Evolutionary conservation across 2,797 vertebrate species (phyloP), one percentile per base, ranked within the genome.

Genomic region (Macropus fuliginosus): DNA sequence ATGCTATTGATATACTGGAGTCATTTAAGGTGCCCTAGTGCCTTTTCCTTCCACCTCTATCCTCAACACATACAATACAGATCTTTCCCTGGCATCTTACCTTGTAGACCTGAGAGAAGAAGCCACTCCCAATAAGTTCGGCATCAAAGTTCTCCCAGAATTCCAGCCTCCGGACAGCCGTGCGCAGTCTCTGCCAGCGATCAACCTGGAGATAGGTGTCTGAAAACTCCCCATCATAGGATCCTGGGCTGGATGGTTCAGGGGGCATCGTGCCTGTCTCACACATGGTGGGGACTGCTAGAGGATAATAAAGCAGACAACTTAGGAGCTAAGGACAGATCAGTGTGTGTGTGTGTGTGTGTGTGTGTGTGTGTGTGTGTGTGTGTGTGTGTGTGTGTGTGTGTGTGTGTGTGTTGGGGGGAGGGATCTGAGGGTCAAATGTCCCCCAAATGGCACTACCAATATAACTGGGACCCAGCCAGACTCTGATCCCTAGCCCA

Each of bases 81-180:
- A 50, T 28, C 81, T 56, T 91, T 81, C 40, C 74, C 27, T 81
- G 40, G 74, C 4, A n/a, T 81, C 74, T 87, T 98, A 99, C 99
- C 99, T 99, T 99, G 97, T 99, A 99, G 92, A 99, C 99, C 97
- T 99, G 99, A 95, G 99, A 99, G 98, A 99, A 99, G 98, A 99
- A 99, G 92, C 99, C 99, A 0, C 98, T 99, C 74, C 99, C 99
- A 3, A 99, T 99, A 11, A 99, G 98, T 97, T 99, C 99, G 0
- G 99, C 96, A 0, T 96, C 99, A 97, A 99, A 99, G 98, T 99
- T 99, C 95, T 99, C 99, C 99, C 99, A 99, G 98, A 99, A 99
- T 66, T 99, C 99, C 98, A 99, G 98, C 97, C 99, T 99, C 87
- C 99, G 98, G 96, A 99, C 99, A 0, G 99, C 98, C 0, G 99